Evolutionary conservation across 2,797 vertebrate genomes (phyloP).

Genomic region (Darevskia mixta): DNA sequence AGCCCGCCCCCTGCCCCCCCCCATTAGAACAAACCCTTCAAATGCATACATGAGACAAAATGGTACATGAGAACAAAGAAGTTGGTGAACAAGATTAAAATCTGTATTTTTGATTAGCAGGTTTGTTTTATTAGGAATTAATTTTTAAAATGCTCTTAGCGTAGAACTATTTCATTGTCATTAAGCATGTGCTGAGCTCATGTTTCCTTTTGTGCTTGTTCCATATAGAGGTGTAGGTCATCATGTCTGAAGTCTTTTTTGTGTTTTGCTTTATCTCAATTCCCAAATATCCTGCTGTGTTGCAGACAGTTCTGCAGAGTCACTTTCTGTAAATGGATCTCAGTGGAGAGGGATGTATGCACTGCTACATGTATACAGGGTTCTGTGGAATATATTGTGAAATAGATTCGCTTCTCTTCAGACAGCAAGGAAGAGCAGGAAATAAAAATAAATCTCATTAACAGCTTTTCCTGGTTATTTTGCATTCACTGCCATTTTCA

Average conservation of each 20-base stretch:
- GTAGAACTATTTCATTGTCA: background rate
- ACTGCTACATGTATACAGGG: background rate
- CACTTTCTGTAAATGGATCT: background rate
- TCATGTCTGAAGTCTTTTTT: background rate
- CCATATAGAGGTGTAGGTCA: background rate
- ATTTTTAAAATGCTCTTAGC: background rate
- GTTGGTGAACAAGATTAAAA: background rate
- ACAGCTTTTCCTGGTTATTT: background rate
- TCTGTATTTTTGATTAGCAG: background rate
- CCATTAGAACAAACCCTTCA: background rate
- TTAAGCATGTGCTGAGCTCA: background rate
- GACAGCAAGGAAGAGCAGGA: background rate
- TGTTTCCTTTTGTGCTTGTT: slow-evolving; percentile 1
- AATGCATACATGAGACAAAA: background rate
- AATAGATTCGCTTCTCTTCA: background rate
- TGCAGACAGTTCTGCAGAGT: slow-evolving; percentile 37
- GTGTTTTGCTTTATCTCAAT: background rate
- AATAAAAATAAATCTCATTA: background rate
- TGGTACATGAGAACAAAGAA: background rate
- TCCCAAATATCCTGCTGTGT: background rate
- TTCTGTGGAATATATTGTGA: background rate
- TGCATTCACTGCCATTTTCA: background rate
- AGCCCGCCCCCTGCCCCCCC: too few relatives aligned
- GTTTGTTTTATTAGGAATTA: background rate
- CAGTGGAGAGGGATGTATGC: background rate